Evolutionary conservation across 2,113 vertebrate genomes (phyloP).

Genomic region (Plecotus auritus): DNA sequence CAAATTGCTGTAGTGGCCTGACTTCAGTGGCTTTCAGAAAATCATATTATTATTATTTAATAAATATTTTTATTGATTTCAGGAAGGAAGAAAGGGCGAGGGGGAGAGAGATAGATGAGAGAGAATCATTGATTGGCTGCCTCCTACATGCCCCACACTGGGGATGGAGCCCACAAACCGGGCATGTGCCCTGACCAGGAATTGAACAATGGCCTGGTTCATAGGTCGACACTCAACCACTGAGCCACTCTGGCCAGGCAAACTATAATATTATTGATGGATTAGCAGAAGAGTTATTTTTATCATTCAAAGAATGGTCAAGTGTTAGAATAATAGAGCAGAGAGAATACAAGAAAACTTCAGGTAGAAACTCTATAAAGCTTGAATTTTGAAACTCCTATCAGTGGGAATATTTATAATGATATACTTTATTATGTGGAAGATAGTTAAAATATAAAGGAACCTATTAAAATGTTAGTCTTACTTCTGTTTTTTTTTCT

Average conservation of each 20-base stretch:
- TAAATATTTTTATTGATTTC: too few species aligned
- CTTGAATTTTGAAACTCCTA: constrained; percentile 9
- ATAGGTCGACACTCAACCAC: too few species aligned
- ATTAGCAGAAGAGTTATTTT: background rate
- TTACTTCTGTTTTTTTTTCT: constrained; percentile 18
- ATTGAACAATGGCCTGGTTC: too few species aligned
- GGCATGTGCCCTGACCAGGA: too few species aligned
- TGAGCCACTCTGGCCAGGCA: too few species aligned
- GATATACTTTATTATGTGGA: background rate
- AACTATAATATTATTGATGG: background rate
- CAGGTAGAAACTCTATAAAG: background rate
- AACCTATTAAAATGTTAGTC: background rate
- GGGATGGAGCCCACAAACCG: too few species aligned
- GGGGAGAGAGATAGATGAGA: too few species aligned
- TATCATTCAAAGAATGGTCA: background rate
- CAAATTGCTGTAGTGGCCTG: background rate
- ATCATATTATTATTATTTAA: background rate
- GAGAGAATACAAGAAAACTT: background rate
- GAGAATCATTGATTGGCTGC: too few species aligned
- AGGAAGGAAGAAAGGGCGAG: too few species aligned
- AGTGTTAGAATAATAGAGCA: background rate
- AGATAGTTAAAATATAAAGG: background rate
- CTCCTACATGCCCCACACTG: too few species aligned
- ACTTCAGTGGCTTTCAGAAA: constrained; percentile 9
- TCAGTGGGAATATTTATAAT: background rate